Base-by-base conservation (phyloP, 2,888 invertebrate genomes). In the Schizotus pectinicornis region DNA sequence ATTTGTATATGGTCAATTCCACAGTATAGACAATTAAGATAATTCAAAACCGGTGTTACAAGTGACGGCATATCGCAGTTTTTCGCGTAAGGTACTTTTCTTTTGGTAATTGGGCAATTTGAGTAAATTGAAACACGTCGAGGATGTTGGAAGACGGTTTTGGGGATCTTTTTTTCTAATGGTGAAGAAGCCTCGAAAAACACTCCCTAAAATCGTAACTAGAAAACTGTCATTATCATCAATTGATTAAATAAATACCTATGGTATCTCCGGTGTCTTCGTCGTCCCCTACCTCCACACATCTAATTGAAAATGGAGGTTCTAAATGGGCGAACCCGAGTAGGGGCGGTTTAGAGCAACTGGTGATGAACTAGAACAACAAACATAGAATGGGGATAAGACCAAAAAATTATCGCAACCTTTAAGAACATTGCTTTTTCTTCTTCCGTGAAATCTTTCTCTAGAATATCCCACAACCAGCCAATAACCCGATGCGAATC, bases 41-140 rank as follows among this genome's bases (percentile, higher is more conserved):
- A 99, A 85, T 81, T 99, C 99, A 80, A 99, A 99, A 13, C 99
- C 99, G 9, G 98, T 97, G 79, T 98, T 98, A 73, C 97, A 95
- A 64, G 92, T 92, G 52, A 99, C 95, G 0, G 99, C 99, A 78
- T 99, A 99, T 33, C 97, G 87, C 3, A 99, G 82, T 79, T 99
- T 99, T 74, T 99, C 98, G 43, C 95, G 83, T 5, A 99, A 81
- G 0, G 96, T 95, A 71, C 93, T 91, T 73, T 97, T 94, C 80
- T 95, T 96, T 79, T 95, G 96, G 79, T 99, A 99, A 82, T 98
- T 99, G 52, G 99, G 99, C 73, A 97, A 84, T 79, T 99, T 99
- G 41, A 99, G 86, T 36, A 99, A 86, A 82, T 99, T 99, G 81
- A 99, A 99, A 77, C 99, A 99, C 0, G 99, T 99, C 0, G 98